Evolutionary conservation across 2,113 vertebrate genomes (phyloP).

Genomic region (Chitala chitala): DNA sequence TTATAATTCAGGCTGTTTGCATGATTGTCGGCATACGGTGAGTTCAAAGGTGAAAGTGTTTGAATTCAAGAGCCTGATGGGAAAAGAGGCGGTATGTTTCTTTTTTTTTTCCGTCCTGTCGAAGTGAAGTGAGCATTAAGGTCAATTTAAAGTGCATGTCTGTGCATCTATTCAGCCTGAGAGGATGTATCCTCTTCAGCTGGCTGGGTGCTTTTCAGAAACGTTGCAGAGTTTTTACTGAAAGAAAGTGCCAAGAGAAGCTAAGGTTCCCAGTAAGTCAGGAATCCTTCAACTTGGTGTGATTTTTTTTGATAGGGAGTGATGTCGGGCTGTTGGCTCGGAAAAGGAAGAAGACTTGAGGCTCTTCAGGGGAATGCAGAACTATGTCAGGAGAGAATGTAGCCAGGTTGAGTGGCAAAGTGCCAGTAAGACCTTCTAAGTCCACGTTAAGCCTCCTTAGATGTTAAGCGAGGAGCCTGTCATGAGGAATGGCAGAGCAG

Average conservation of each 20-base stretch:
- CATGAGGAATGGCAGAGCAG: too few species aligned
- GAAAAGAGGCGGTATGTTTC: background rate
- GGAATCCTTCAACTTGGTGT: background rate
- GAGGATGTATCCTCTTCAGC: background rate
- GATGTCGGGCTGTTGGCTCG: background rate
- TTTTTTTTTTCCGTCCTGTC: background rate
- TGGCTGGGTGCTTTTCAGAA: background rate
- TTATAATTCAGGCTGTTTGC: background rate
- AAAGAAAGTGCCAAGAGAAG: background rate
- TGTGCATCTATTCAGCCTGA: background rate
- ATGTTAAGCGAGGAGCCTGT: too few species aligned
- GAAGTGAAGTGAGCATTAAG: background rate
- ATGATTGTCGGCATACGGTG: background rate
- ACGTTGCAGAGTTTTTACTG: background rate
- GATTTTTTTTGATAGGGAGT: background rate
- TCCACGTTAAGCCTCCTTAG: too few species aligned
- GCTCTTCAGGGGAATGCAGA: background rate
- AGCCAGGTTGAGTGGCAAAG: too few species aligned
- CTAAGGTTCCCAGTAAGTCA: too few species aligned
- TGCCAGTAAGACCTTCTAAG: too few species aligned
- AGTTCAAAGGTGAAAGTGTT: conserved; percentile 17
- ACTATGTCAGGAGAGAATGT: too few species aligned
- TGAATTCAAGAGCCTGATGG: conserved; percentile 5
- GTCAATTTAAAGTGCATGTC: background rate
- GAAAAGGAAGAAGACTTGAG: background rate